These are phyloP conservation scores for Atta colombica DNA, from an alignment of 1,140 invertebrate species.

Conservation along the genomic window DNA sequence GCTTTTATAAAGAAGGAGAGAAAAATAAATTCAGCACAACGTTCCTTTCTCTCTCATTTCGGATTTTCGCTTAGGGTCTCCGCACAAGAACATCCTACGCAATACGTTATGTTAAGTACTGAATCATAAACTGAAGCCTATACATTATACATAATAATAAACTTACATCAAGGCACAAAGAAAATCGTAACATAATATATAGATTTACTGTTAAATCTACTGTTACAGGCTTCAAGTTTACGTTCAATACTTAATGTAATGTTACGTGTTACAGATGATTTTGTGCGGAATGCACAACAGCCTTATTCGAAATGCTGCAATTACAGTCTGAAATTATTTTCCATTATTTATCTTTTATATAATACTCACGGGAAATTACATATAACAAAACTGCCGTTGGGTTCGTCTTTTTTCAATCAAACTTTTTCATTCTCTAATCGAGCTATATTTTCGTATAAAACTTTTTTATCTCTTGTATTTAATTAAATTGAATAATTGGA, in stretches of 20 bases:
- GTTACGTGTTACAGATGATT: too few species aligned
- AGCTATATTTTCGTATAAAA: not conserved
- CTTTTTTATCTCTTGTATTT: not conserved
- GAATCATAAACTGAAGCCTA: too few species aligned
- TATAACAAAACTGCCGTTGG: not conserved
- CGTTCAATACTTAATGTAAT: too few species aligned
- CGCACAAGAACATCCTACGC: too few species aligned
- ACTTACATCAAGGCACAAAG: too few species aligned
- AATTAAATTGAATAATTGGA: slow-evolving; percentile 25
- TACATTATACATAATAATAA: too few species aligned
- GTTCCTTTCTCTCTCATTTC: not conserved
- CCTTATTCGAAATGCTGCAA: not conserved
- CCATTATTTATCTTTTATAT: not conserved
- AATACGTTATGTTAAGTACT: too few species aligned
- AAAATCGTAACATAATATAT: too few species aligned
- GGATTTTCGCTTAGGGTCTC: not conserved
- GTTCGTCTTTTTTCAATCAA: not conserved
- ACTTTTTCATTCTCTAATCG: not conserved
- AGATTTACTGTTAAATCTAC: too few species aligned
- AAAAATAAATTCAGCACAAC: not conserved
- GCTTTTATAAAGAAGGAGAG: not conserved
- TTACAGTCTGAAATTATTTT: slow-evolving; percentile 4
- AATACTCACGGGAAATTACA: not conserved
- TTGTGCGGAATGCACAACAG: too few species aligned
- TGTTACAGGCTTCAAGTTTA: too few species aligned